Evolutionary conservation across 2,797 vertebrate species (phyloP), one percentile per base, ranked within the genome.

Genomic region (Clamator glandarius): DNA sequence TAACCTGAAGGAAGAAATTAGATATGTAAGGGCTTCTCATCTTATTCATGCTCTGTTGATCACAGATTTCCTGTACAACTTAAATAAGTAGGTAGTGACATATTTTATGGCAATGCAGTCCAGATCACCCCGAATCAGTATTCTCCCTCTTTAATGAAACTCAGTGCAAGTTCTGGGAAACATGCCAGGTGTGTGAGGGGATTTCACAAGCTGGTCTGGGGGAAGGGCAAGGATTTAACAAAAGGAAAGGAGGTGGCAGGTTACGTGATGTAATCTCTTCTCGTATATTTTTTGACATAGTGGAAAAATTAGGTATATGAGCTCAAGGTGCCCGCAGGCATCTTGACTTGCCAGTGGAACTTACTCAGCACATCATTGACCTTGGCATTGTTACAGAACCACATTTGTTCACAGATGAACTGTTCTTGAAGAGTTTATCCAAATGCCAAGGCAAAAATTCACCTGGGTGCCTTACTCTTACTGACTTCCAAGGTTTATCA

Each of bases 271-370:
- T 78, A 67, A 95, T 92, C 87, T 28, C 61, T 42, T 20, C 77
- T 72, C 48, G 1, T 57, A 89, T 61, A 24, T 5, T 57, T 92
- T 84, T 35, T 96, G 95, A 95, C 90, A 77, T 23, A 62, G 85
- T 46, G 74, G 92, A 96, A 92, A 86, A 87, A 90, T 64, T 35
- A 15, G 35, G 70, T 87, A 39, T 75, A 23, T 15, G 84, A 95
- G 89, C 87, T 89, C 75, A 93, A 90, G 92, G 91, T 94, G 91
- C 93, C 90, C 89, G 33, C 50, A 55, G 89, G 96, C 85, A 9
- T 90, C 68, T 58, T 42, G 59, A 64, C 67, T 95, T 66, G 77
- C 88, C 80, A 75, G 79, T 61, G 67, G 80, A 46, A 29, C 90
- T 94, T 81, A 70, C 72, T 80, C 89, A 95, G 92, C 93, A 57